Percentiles rank a stretch among this genome's conserved stretches.
phyloP scores from a whole-genome alignment of 2,113 vertebrate genomes.

The Melanostigma gelatinosum region DNA sequence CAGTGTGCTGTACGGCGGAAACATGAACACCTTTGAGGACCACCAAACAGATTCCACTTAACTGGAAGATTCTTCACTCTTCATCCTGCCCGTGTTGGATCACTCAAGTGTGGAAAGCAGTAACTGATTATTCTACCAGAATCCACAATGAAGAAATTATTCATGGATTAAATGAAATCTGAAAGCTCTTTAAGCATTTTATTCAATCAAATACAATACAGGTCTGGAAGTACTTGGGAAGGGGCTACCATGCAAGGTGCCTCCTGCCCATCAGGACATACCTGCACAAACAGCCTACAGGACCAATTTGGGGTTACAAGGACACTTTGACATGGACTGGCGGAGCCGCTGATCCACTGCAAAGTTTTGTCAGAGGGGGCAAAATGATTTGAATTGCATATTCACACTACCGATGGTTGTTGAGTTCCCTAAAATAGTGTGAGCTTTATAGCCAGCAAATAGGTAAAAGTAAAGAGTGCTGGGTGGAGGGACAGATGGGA shows the following conservation, averaged over 20 bases:
- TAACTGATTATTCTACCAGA: not conserved
- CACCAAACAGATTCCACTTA: not conserved
- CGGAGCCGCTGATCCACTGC: not conserved
- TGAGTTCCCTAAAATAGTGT: not conserved
- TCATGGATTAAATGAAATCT: not conserved
- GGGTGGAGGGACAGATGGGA: not conserved
- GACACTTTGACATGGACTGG: not conserved
- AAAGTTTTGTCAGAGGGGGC: not conserved
- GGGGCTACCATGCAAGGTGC: conserved; percentile 5
- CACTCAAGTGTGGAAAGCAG: not conserved
- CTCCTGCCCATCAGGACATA: not conserved
- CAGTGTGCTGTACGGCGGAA: not conserved
- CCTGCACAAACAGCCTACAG: not conserved
- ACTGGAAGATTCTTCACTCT: not conserved
- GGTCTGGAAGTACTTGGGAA: not conserved
- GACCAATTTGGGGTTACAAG: not conserved
- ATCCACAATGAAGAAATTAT: not conserved
- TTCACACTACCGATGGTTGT: not conserved
- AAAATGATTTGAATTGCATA: not conserved
- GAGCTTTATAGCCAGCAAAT: not conserved
- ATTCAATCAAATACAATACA: not conserved
- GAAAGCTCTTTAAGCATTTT: not conserved
- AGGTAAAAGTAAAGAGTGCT: not conserved
- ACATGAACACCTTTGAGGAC: not conserved
- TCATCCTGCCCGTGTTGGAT: not conserved